Evolutionary conservation across 2,797 vertebrate genomes (phyloP), one percentile per base, ranked within the genome.

Genomic region (Acanthopagrus latus): DNA sequence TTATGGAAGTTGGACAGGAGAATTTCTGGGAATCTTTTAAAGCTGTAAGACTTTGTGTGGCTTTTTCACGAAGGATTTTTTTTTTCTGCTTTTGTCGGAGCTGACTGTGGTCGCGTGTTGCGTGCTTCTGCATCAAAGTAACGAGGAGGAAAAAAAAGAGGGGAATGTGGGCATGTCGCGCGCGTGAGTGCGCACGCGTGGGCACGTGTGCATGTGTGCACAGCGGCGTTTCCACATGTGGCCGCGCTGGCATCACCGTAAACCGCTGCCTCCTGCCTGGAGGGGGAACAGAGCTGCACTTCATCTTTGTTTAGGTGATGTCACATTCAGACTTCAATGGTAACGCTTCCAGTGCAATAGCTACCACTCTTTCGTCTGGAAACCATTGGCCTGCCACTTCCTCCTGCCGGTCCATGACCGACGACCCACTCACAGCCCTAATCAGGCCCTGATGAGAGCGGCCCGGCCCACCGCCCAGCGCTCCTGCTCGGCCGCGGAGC

Each of bases 221-320:
- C 71, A 47, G 16, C 66, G 76, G 63, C 62, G 16, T 79, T 91
- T 82, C 74, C 82, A 78, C 86, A 86, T 82, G 86, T 25, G 73
- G 75, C 74, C 23, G 18, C 4, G 41, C 81, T 84, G 78, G 74
- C 69, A 77, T 87, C 77, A 54, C 67, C 52, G 20, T 80, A 78
- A 69, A 85, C 86, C 80, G 7, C 80, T 27, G 71, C 83, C 66
- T 78, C 27, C 76, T 25, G 66, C 81, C 76, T 74, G 14, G 0
- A 68, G 84, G 64, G 33, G 70, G 74, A 81, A 68, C 60, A 86
- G 48, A 51, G 47, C 43, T 50, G 1, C 63, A 72, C 82, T 89
- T 87, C 72, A 48, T 88, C 83, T 86, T 73, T 78, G 80, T 86
- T 89, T 85, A 78, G 82, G 84, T 87, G 86, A 91, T 88, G 85